Conservation (phyloP, 2,797 vertebrate species). For the Pantherophis vulpinus region DNA sequence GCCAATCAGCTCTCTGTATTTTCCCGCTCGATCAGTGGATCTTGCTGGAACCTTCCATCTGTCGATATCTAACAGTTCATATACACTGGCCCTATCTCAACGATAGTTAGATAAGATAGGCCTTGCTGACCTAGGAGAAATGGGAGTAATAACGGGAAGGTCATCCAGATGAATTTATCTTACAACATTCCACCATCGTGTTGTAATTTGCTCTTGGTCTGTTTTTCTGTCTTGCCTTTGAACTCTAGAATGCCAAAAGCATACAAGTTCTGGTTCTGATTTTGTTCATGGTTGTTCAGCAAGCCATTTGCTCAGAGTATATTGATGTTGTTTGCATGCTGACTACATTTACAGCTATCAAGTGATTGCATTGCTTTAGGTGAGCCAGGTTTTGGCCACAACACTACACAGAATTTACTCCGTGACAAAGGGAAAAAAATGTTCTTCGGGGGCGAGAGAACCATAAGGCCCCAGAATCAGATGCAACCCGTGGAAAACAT, state of each 20-base stretch:
- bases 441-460: not conserved
- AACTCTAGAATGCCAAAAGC: not conserved
- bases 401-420: not conserved
- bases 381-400: not conserved
- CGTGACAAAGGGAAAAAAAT: not conserved
- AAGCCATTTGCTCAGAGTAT: not conserved
- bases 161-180: not conserved
- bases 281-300: not conserved
- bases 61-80: too few relatives aligned
- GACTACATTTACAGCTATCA: not conserved
- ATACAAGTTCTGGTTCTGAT: not conserved
- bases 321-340: not conserved
- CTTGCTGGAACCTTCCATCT: too few relatives aligned
- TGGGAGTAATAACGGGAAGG: not conserved
- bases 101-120: not conserved
- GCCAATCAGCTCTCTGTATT: too few relatives aligned
- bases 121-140: not conserved
- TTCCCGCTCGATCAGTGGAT: too few relatives aligned
- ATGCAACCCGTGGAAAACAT: not conserved
- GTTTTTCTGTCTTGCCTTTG: not conserved
- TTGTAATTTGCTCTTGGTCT: not conserved
- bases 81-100: not conserved
- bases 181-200: not conserved
- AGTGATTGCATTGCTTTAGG: not conserved
- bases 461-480: not conserved